phyloP scores from a whole-genome alignment of 37 sponge, comb jelly and placozoan genomes.

The Crambe crambe region DNA sequence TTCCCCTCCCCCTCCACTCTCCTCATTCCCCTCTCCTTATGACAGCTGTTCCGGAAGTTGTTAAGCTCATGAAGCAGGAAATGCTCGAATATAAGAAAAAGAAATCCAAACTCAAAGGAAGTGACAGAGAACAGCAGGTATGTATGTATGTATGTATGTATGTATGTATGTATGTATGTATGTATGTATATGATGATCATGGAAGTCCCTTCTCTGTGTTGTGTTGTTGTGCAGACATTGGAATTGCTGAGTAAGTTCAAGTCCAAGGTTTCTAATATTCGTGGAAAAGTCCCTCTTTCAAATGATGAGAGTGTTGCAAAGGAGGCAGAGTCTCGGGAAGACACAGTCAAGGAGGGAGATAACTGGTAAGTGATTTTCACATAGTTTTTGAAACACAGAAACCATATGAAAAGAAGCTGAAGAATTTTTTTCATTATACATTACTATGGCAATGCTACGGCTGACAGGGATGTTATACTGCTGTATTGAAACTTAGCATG shows the following conservation, averaged over 20 bases:
- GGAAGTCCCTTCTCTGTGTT: too few relatives aligned
- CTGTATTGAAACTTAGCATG: too few relatives aligned
- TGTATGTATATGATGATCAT: not conserved
- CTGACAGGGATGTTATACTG: too few relatives aligned
- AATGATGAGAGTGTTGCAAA: too few relatives aligned
- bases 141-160: constrained; percentile 7
- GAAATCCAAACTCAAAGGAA: constrained; percentile 16
- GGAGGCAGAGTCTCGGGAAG: too few relatives aligned
- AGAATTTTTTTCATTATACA: too few relatives aligned
- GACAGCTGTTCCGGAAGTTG: constrained; percentile 31
- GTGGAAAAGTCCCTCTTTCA: too few relatives aligned
- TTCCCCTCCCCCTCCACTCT: not conserved
- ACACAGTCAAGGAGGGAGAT: too few relatives aligned
- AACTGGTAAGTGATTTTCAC: too few relatives aligned
- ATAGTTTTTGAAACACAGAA: not conserved
- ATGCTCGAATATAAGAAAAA: constrained; percentile 18
- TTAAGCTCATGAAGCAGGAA: constrained; percentile 21
- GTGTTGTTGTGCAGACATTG: too few relatives aligned
- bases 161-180: constrained; percentile 23
- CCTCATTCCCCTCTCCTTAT: not conserved
- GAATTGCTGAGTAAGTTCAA: constrained; percentile 54
- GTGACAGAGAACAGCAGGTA: constrained; percentile 34
- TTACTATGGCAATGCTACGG: too few relatives aligned
- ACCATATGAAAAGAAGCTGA: not conserved
- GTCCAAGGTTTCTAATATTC: constrained; percentile 16